Evolutionary conservation across 2,113 vertebrate species (phyloP).

Genomic region (Nothobranchius furzeri): DNA sequence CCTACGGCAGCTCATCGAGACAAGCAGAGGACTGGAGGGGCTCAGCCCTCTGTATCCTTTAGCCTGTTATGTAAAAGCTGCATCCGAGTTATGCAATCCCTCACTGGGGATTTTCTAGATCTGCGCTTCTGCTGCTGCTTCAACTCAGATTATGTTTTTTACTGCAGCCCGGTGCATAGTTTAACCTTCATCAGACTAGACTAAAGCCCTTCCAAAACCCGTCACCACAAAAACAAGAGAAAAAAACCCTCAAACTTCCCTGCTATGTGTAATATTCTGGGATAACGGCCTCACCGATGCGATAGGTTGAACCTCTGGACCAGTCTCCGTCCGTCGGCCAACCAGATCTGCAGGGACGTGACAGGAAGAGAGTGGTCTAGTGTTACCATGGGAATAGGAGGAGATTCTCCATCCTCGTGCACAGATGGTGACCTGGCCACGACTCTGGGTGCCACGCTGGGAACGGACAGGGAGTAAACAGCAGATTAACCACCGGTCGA

Average conservation of each 20-base stretch:
- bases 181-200: slow-evolving; percentile 41
- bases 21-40: slow-evolving; percentile 46
- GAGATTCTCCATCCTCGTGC: slow-evolving; percentile 80
- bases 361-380: slow-evolving; percentile 87
- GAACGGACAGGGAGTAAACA: slow-evolving; percentile 25
- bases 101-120: slow-evolving; percentile 76
- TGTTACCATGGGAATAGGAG: slow-evolving; percentile 82
- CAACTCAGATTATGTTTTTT: slow-evolving; percentile 73
- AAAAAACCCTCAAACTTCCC: slow-evolving; percentile 42
- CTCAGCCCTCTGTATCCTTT: slow-evolving; percentile 47
- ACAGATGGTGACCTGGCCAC: slow-evolving; percentile 84
- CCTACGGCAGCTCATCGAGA: slow-evolving; percentile 28
- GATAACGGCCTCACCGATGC: slow-evolving; percentile 82
- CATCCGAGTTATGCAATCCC: slow-evolving; percentile 72
- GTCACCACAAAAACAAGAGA: slow-evolving; percentile 18
- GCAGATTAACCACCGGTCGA: slow-evolving; percentile 24
- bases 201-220: slow-evolving; percentile 57
- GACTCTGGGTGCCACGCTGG: slow-evolving; percentile 90
- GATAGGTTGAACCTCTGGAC: slow-evolving; percentile 94
- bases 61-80: slow-evolving; percentile 76
- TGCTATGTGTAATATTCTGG: slow-evolving; percentile 39
- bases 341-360: slow-evolving; percentile 94
- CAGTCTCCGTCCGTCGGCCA: slow-evolving; percentile 91
- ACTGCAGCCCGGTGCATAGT: slow-evolving; percentile 57
- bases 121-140: slow-evolving; percentile 43